Conservation (phyloP, 2,888 invertebrate species). For the Andrena dorsata region DNA sequence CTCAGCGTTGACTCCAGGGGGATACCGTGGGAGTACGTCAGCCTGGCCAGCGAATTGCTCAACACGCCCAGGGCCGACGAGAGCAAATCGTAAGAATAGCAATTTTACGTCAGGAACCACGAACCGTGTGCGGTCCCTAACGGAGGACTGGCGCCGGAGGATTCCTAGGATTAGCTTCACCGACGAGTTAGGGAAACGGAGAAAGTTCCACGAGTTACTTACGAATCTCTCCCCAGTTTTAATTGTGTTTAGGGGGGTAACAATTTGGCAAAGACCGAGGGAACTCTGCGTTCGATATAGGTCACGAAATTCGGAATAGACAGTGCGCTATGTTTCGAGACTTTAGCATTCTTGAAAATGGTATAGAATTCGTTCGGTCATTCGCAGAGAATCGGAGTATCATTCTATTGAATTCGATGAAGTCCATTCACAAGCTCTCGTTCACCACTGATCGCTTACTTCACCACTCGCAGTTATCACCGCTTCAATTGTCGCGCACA, state of each 20-base stretch:
- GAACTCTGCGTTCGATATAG: background rate
- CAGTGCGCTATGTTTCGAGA: background rate
- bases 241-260: background rate
- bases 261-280: background rate
- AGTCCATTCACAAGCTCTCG: conserved; percentile 54
- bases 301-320: background rate
- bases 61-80: conserved; percentile 78
- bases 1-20: conserved; percentile 83
- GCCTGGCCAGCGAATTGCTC: conserved; percentile 82
- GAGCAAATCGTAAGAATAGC: conserved; percentile 80
- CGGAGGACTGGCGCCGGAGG: conserved; percentile 16
- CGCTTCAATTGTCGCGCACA: conserved; percentile 58
- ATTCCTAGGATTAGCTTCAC: conserved; percentile 31
- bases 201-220: background rate
- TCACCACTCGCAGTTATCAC: conserved; percentile 63
- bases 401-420: conserved; percentile 8
- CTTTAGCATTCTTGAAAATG: background rate
- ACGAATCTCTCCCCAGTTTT: background rate
- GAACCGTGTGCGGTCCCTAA: conserved; percentile 17
- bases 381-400: conserved; percentile 1
- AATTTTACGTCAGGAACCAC: conserved; percentile 48
- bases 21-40: conserved; percentile 86
- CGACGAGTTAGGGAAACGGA: background rate
- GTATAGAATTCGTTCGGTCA: background rate
- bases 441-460: conserved; percentile 63